Evolutionary conservation across 2,888 invertebrate species (phyloP).

Genomic region (Agrochola lota): DNA sequence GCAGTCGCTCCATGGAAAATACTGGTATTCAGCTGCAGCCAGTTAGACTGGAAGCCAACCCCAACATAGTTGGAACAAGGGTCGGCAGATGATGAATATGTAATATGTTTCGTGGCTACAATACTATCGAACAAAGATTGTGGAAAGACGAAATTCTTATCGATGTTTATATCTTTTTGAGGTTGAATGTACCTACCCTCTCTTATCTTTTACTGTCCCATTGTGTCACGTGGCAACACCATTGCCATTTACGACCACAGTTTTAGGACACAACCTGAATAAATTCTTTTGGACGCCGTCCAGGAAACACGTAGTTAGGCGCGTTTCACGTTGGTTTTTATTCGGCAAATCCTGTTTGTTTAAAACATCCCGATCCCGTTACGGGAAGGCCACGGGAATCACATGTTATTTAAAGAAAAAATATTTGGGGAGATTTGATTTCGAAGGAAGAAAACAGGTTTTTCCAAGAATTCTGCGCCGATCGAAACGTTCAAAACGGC

Average conservation of each 20-base stretch:
- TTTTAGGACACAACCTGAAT: constrained; percentile 46
- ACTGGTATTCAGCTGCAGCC: no score
- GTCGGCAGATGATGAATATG: no score
- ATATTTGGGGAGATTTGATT: not conserved
- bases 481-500: not conserved
- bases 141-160: not conserved
- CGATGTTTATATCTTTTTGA: not conserved
- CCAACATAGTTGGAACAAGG: no score
- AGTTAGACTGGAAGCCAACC: no score
- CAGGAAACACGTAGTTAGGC: constrained; percentile 40
- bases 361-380: constrained; percentile 28
- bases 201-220: constrained; percentile 41
- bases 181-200: not conserved
- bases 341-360: constrained; percentile 41
- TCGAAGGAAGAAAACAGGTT: not conserved
- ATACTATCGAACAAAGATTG: not conserved
- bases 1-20: no score
- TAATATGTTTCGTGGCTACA: not conserved
- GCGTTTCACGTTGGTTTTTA: constrained; percentile 33
- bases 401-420: constrained; percentile 9
- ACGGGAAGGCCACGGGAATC: constrained; percentile 10
- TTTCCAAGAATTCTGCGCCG: not conserved
- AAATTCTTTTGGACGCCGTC: constrained; percentile 45
- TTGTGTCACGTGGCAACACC: constrained; percentile 47
- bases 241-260: constrained; percentile 43